Evolutionary conservation across 1,140 invertebrate genomes (phyloP).

Genomic region (Metopolophium dirhodum): DNA sequence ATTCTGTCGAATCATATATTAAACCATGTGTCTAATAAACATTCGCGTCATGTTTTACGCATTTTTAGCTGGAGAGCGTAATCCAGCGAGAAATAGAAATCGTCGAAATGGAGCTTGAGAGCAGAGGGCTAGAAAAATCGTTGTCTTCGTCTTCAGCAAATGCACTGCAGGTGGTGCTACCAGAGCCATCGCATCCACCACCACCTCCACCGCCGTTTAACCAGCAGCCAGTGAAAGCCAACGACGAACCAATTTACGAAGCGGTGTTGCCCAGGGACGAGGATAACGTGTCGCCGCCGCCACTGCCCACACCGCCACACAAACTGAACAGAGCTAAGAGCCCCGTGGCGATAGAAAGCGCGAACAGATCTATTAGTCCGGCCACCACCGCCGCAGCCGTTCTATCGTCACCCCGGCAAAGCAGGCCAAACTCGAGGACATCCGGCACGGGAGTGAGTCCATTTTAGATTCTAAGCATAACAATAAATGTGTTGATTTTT

Average conservation of each 20-base stretch:
- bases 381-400: conserved; percentile 28
- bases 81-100: conserved; percentile 68
- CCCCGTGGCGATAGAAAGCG: conserved; percentile 60
- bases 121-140: not conserved
- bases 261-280: conserved; percentile 76
- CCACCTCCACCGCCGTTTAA: conserved; percentile 73
- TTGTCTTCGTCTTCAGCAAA: conserved; percentile 58
- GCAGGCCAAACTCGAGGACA: conserved; percentile 63
- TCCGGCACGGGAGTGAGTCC: not conserved
- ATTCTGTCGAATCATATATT: not conserved
- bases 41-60: too few relatives aligned
- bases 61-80: conserved; percentile 66
- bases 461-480: not conserved
- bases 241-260: conserved; percentile 82
- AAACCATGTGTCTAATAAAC: not conserved
- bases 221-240: conserved; percentile 63
- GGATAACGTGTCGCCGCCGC: conserved; percentile 64
- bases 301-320: conserved; percentile 64
- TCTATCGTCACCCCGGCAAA: conserved; percentile 63
- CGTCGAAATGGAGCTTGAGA: conserved; percentile 58
- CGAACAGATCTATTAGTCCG: conserved; percentile 52
- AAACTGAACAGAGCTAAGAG: conserved; percentile 62
- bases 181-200: conserved; percentile 67
- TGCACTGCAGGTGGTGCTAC: conserved; percentile 56
- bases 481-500: not conserved